Base-by-base conservation (phyloP, 2,888 invertebrate species). In the Plagodis pulveraria region DNA sequence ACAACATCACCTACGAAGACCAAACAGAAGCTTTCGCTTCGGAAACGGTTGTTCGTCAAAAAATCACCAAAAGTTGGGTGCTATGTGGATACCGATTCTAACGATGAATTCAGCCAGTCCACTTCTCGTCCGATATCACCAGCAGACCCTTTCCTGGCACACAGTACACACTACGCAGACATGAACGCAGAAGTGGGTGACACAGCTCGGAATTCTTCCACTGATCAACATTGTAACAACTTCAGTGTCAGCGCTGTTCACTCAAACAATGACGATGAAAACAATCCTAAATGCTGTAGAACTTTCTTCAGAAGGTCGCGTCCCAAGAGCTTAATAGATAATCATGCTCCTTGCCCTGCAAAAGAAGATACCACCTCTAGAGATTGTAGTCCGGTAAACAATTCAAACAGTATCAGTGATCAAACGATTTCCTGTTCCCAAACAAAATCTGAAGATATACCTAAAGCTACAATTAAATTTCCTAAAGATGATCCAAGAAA, bases 51-150 rank as follows among this genome's bases (percentile, higher is more conserved):
- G 61, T 90, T 93, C 70, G 93, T 92, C 55, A 93, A 92, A 74
- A 93, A 93, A 72, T 93, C 93, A 6, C 92, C 93, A 40, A 92
- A 91, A 87, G 93, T 93, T 71, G 93, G 93, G 60, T 93, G 93
- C 78, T 88, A 87, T 81, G 87, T 91, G 62, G 92, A 93, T 75
- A 84, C 89, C 53, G 92, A 91, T 77, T 92, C 91, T 38, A 87
- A 87, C 67, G 91, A 91, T 67, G 92, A 91, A 81, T 86, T 85
- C 59, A 76, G 73, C 61, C 89, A 88, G 66, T 84, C 87, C 60
- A 74, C 84, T 45, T 92, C 92, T 47, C 84, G 92, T 52, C 91
- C 92, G n/a, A 89, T 88, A 68, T 92, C 92, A 50, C 92, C 92
- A 43, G 89, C 87, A 9, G 91, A 92, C 74, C 92, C 92, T 43